Percentiles rank a stretch among this genome's conserved stretches.
These are phyloP conservation scores for Paratilapia polleni DNA, from an alignment of 2,113 vertebrate genomes.

Conservation along the genomic window DNA sequence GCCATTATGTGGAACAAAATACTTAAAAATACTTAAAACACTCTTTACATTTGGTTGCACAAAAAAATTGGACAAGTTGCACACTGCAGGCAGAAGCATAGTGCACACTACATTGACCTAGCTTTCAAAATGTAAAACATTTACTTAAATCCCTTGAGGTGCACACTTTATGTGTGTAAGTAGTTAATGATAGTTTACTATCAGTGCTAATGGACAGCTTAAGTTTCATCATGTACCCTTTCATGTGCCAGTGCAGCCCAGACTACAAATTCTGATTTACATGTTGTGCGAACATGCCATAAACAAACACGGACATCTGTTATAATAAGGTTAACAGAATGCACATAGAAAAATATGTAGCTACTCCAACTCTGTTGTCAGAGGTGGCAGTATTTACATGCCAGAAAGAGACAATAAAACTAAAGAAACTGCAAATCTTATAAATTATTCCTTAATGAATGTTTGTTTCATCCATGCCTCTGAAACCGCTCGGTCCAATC, in stretches of 20 bases:
- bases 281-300: background rate
- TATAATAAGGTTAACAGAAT: background rate
- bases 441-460: background rate
- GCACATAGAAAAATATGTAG: background rate
- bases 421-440: background rate
- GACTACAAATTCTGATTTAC: background rate
- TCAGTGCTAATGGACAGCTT: background rate
- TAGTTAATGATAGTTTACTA: too few species aligned
- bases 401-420: background rate
- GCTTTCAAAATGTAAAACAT: background rate
- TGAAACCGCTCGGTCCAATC: background rate
- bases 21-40: too few species aligned
- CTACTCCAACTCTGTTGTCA: background rate
- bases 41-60: slow-evolving; percentile 33
- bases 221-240: too few species aligned
- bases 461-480: background rate
- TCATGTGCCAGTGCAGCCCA: too few species aligned
- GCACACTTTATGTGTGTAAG: background rate
- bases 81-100: slow-evolving; percentile 25
- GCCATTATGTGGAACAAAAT: slow-evolving; percentile 16
- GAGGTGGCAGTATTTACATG: background rate
- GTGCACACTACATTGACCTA: background rate
- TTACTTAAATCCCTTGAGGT: background rate
- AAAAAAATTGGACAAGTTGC: slow-evolving; percentile 25
- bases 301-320: background rate